Base-by-base conservation (phyloP, 2,888 invertebrate species). In the Pterostichus niger region DNA sequence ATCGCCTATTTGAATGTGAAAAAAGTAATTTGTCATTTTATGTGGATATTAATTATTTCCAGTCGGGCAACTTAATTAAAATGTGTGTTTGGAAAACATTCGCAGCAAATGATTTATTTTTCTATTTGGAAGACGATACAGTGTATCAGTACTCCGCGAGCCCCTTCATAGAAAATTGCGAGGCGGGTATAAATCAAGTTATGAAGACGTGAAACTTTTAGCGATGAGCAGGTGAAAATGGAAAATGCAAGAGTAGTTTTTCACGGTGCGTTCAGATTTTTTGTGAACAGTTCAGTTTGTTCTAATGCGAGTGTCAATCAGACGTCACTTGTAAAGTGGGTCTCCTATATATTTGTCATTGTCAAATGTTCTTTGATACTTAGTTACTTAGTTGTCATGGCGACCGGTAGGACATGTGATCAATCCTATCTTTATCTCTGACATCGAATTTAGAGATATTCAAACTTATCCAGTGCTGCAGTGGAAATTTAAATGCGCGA, bases 351-450 rank as follows among this genome's bases (percentile, higher is more conserved):
- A 80, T 80, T 80, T 80, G 71, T 80, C 80, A 80, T 80, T 80
- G 80, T 80, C 80, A 80, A 68, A 80, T 71, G 80, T 71, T 80
- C 80, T 80, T 80, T 80, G 80, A 80, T 80, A 80, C 64, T 68
- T 80, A 79, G 68, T 31, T 68, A 31, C 64, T 79, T 64, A 54
- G 80, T 80, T 80, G 71, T 54, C 71, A 80, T 80, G 80, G 46
- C 64, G 61, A 80, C 64, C 15, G 54, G 49, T 13, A 35, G 52
- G 68, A 68, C n/a, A 71, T 54, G 54, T 71, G 80, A 80, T 80
- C 80, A 80, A 80, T 80, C 80, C 80, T 71, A 49, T 35, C 71
- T 80, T 80, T 80, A 80, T 80, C 80, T 80, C 71, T 49, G 71
- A 80, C 64, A 68, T 15, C 15, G 64, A 71, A 68, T 80, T 80